phyloP scores from a whole-genome alignment of 2,888 invertebrate genomes.

The Pachydiplax longipennis region DNA sequence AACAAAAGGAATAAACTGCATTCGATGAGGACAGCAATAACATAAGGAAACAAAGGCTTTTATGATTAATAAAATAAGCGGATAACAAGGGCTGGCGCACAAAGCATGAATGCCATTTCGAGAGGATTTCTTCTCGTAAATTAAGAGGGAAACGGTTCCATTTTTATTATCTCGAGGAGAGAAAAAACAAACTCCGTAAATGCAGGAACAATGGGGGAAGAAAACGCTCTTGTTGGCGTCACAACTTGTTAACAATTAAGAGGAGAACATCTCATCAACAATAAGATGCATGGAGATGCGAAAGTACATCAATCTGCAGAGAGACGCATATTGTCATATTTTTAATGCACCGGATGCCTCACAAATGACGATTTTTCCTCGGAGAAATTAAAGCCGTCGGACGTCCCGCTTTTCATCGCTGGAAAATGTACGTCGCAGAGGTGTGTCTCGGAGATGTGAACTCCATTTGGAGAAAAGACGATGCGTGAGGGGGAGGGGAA shows the following conservation, averaged over 20 bases:
- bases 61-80: no score
- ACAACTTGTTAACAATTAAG: neutral
- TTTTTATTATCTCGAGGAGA: neutral
- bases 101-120: neutral
- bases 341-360: constrained; percentile 3
- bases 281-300: constrained; percentile 13
- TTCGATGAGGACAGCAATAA: no score
- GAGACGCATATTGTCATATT: neutral
- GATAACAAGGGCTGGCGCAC: neutral
- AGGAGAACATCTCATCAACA: neutral
- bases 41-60: no score
- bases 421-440: constrained; percentile 1
- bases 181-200: neutral
- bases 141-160: neutral
- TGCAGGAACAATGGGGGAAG: neutral
- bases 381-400: constrained; percentile 6
- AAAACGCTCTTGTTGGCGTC: neutral
- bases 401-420: neutral
- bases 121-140: neutral
- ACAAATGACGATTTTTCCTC: neutral
- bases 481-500: neutral
- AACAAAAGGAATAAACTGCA: no score
- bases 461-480: neutral
- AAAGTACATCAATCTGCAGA: constrained; percentile 24
- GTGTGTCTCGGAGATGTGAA: neutral